phyloP scores from a whole-genome alignment of 2,797 vertebrate genomes.

The Labroides dimidiatus region DNA sequence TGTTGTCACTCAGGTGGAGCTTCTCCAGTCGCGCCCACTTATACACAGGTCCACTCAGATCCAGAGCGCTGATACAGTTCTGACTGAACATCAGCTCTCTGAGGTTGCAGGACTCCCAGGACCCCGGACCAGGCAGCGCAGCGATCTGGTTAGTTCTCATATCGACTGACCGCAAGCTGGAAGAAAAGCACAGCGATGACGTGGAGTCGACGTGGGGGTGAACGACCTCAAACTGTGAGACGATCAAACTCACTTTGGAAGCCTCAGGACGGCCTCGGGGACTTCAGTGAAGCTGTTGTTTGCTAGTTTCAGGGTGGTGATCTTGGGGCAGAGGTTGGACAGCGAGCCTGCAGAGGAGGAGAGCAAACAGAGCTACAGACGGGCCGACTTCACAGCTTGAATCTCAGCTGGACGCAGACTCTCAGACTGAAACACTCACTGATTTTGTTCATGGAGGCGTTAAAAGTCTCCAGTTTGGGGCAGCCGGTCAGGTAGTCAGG shows the following conservation, averaged over 20 bases:
- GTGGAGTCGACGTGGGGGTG: no score
- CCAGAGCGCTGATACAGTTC: slow-evolving; percentile 88
- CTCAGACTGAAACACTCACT: slow-evolving; percentile 80
- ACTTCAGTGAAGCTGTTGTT: slow-evolving; percentile 88
- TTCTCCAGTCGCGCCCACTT: slow-evolving; percentile 94
- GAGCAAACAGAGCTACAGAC: not conserved
- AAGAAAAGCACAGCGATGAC: slow-evolving; percentile 8
- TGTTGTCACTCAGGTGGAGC: slow-evolving; percentile 92
- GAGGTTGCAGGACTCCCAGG: slow-evolving; percentile 91
- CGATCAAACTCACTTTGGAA: slow-evolving; percentile 89
- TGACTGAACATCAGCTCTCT: slow-evolving; percentile 93
- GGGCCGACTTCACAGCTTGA: no score
- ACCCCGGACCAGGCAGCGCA: slow-evolving; percentile 85
- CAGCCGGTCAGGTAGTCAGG: slow-evolving; percentile 86
- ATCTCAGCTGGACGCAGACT: no score
- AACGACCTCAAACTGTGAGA: not conserved
- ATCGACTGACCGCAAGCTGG: slow-evolving; percentile 91
- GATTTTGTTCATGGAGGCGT: slow-evolving; percentile 88
- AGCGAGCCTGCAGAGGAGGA: slow-evolving; percentile 81
- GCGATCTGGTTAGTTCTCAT: slow-evolving; percentile 90
- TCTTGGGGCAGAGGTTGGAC: slow-evolving; percentile 85
- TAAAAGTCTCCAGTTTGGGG: slow-evolving; percentile 90
- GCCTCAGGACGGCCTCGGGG: slow-evolving; percentile 85
- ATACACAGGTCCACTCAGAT: slow-evolving; percentile 88
- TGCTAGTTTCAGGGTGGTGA: slow-evolving; percentile 91